Evolutionary conservation across 2,797 vertebrate genomes (phyloP).

Genomic region (Hafferia zeledoni): DNA sequence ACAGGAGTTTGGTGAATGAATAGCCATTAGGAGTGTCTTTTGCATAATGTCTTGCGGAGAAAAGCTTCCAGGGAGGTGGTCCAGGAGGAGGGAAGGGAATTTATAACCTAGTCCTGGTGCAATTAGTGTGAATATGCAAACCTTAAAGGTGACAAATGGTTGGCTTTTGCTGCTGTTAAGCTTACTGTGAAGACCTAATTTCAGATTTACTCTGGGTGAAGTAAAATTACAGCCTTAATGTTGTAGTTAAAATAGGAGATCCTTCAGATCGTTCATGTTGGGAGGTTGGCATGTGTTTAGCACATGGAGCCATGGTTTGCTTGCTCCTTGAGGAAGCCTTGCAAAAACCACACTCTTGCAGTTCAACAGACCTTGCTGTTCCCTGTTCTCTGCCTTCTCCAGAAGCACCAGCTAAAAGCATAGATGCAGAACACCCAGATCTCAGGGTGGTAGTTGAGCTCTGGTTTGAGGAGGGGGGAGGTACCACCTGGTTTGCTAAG

Average conservation of each 20-base stretch:
- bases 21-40: slow-evolving; percentile 71
- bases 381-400: neutral
- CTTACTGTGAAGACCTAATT: slow-evolving; percentile 49
- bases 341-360: neutral
- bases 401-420: neutral
- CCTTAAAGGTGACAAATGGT: slow-evolving; percentile 65
- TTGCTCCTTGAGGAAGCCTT: slow-evolving; percentile 6
- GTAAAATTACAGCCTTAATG: slow-evolving; percentile 1
- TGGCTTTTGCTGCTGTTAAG: slow-evolving; percentile 11
- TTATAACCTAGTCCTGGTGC: slow-evolving; percentile 63
- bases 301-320: neutral
- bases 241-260: neutral
- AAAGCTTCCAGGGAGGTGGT: slow-evolving; percentile 68
- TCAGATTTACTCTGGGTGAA: neutral
- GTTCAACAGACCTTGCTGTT: neutral
- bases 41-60: slow-evolving; percentile 67
- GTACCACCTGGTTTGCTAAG: neutral
- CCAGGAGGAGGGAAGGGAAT: slow-evolving; percentile 67
- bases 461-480: neutral
- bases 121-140: slow-evolving; percentile 70
- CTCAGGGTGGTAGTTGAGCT: neutral
- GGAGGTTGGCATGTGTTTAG: slow-evolving; percentile 36
- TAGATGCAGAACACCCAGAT: neutral
- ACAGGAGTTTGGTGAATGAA: slow-evolving; percentile 75
- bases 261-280: neutral